phyloP scores from a whole-genome alignment of 2,113 vertebrate genomes.

The Prochilodus magdalenae region DNA sequence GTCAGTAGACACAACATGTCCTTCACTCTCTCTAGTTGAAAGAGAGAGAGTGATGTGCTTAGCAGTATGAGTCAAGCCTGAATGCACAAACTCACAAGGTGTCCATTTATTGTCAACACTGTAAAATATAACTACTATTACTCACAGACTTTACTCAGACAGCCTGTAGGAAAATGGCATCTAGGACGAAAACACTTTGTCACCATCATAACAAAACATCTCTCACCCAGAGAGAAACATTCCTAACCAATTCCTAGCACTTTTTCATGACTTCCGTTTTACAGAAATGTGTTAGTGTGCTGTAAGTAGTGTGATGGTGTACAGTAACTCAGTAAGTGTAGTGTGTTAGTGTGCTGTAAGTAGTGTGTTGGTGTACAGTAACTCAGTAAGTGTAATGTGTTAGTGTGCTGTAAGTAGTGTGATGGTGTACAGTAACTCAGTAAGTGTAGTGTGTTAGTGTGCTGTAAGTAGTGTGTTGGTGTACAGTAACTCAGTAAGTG shows the following conservation, averaged over 20 bases:
- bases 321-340: too few species aligned
- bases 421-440: too few species aligned
- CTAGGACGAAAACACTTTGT: neutral
- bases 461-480: too few species aligned
- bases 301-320: too few species aligned
- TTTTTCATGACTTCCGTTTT: too few species aligned
- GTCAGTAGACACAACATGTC: constrained; percentile 38
- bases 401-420: too few species aligned
- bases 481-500: too few species aligned
- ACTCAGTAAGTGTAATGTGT: too few species aligned
- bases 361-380: too few species aligned
- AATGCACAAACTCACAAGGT: neutral
- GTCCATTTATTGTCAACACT: neutral
- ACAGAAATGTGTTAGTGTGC: too few species aligned
- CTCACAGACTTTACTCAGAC: neutral
- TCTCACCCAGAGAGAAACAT: neutral
- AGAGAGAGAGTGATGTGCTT: constrained; percentile 39
- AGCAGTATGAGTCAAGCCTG: constrained; percentile 11
- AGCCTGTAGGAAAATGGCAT: neutral
- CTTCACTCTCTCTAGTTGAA: constrained; percentile 29
- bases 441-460: too few species aligned
- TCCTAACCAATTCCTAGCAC: neutral
- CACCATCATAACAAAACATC: neutral
- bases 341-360: too few species aligned
- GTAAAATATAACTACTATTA: neutral